phyloP scores from a whole-genome alignment of 2,888 invertebrate species.

The Himalopsyche kuldschensis region DNA sequence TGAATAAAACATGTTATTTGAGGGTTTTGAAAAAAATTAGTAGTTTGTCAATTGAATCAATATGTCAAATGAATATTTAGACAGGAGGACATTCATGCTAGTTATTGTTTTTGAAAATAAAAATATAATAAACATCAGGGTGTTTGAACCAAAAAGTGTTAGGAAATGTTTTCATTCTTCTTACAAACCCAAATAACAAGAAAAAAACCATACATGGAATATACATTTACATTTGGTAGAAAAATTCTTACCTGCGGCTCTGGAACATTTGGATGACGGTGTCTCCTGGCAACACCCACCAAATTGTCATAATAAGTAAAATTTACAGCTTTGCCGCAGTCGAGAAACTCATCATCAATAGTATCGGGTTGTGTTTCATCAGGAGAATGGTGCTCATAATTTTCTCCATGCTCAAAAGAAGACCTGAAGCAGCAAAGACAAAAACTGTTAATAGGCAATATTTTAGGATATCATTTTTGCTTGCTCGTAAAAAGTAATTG shows the following conservation, averaged over 20 bases:
- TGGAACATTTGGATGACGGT: slow-evolving; percentile 80
- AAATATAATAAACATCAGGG: too few relatives aligned
- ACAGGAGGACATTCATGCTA: too few relatives aligned
- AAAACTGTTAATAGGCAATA: background rate
- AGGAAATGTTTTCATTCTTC: too few relatives aligned
- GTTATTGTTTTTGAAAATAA: too few relatives aligned
- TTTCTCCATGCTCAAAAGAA: slow-evolving; percentile 32
- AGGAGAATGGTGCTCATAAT: slow-evolving; percentile 20
- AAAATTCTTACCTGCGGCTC: slow-evolving; percentile 68
- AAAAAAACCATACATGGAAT: background rate
- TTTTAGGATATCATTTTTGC: background rate
- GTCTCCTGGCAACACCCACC: slow-evolving; percentile 80
- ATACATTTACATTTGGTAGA: too few relatives aligned
- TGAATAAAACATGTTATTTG: too few relatives aligned
- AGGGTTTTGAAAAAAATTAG: too few relatives aligned
- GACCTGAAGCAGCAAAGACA: slow-evolving; percentile 4
- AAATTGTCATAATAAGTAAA: slow-evolving; percentile 88
- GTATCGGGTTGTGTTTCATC: slow-evolving; percentile 33
- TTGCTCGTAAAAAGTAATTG: too few relatives aligned
- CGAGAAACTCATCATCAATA: slow-evolving; percentile 68
- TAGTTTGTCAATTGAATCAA: too few relatives aligned
- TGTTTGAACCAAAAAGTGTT: background rate
- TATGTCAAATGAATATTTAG: too few relatives aligned
- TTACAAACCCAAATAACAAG: background rate
- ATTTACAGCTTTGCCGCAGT: slow-evolving; percentile 84